Base-by-base conservation (phyloP, 2,113 vertebrate species). In the Zapornia atra region DNA sequence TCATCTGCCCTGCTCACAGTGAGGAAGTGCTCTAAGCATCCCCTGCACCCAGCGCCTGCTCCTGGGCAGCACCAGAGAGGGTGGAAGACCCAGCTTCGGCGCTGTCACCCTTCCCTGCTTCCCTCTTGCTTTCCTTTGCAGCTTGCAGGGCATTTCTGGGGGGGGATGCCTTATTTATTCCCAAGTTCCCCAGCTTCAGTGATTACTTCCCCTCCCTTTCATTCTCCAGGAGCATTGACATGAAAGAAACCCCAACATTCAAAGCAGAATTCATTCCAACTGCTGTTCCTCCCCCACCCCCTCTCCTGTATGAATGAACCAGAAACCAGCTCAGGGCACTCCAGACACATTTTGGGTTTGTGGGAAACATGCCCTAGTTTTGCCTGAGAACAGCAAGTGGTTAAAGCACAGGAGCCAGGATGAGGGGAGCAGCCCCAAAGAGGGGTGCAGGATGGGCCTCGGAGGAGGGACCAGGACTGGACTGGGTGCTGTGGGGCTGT, bases 161-260 rank as follows among this genome's bases (percentile, higher is more conserved):
- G 17, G 42, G 42, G 42, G 42, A 17, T 7, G 44, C 44, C 17
- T 18, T 18, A 17, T 46, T 46, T 19, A 46, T 19, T 46, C 44
- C 44, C 44, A 46, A 46, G 44, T 46, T 46, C 44, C 44, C 44
- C 44, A 46, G 5, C 75, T 25, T 10, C 75, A 33, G 53, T 83
- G 77, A 26, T 17, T 56, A 34, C 59, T 20, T 31, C 61, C 28
- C 65, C 17, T 31, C 24, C 36, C 48, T 82, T 80, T 69, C 60
- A 61, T 63, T 53, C 53, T 51, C 31, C 29, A 19, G 76, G 28
- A 16, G 24, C 2, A 3, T 57, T 0, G 0, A 90, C 71, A 77
- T 86, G 81, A 92, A 94, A 96, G 93, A 40, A 61, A 91, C 7
- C 50, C 86, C 64, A 38, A 64, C 70, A 94, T 70, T 70, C 92